Evolutionary conservation across 2,113 vertebrate genomes (phyloP), one percentile per base, ranked within the genome.

Genomic region (Hemibagrus wyckioides): DNA sequence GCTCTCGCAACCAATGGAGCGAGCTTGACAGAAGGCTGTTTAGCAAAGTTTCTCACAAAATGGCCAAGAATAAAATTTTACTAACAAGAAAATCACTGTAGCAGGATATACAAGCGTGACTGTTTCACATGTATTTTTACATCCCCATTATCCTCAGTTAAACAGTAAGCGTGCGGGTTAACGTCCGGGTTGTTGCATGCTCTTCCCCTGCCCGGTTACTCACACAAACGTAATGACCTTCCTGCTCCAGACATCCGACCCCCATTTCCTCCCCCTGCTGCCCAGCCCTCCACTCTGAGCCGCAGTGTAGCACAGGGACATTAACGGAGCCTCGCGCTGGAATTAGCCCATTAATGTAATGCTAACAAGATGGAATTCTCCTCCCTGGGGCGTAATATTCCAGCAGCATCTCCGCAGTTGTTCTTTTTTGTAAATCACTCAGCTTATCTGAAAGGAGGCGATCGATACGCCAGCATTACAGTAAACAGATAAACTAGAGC

Each of bases 321-420:
- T 95, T 94, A 95, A 93, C 87, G 52, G 86, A 93, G 93, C 91
- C 92, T 94, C 89, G 86, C 81, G 91, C 90, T 92, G 92, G 93
- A 95, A 95, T 95, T 95, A 95, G 93, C 94, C 94, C 94, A 95
- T 95, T 94, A 95, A 95, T 95, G 95, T 94, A 95, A 95, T 94
- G 93, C 92, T 95, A 95, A 95, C 93, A 94, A 94, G 94, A 95
- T 94, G 93, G 94, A 95, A 94, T 93, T 91, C 89, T 92, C 89
- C 90, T 94, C 94, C 93, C 92, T 28, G n/a, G 92, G 93, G 94
- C 92, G 92, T 92, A 91, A 94, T 94, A 93, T 89, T 91, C 90
- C 91, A 92, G 83, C 83, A 93, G 93, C 92, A 94, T 94, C 94
- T 94, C 89, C 86, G 86, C 92, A 91, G 93, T 91, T 93, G 93